Evolutionary conservation across 1,140 invertebrate species (phyloP), one percentile per base, ranked within the genome.

Genomic region (Sipha flava): DNA sequence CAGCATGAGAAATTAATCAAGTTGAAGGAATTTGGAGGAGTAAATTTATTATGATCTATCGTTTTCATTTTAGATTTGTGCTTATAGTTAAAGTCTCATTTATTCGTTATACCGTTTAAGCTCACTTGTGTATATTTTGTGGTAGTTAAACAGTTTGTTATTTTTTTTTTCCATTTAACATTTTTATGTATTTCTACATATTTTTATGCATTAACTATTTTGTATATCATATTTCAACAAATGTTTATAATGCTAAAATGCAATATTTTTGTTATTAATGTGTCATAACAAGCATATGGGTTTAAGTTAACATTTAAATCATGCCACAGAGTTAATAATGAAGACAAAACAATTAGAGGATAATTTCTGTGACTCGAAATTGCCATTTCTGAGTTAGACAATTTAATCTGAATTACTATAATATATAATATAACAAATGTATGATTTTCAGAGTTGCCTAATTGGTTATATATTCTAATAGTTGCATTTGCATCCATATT

Each of bases 401-500:
- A 5, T 10, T 23, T 45, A 40, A 37, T 34, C 0, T 37, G 16
- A 75, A 34, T n/a, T n/a, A n/a, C n/a, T n/a, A n/a, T n/a, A n/a
- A n/a, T n/a, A n/a, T n/a, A 21, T 18, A 73, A 31, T 37, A 14
- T 37, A 34, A 23, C 21, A 4, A 6, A 75, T 54, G 0, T 52
- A 16, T 57, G 10, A 26, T 80, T 66, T 64, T 0, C 62, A 80
- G 79, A 29, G 1, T 68, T 68, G 29, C 31, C 79, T n/a, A 23
- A 40, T 21, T 66, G 79, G 57, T 29, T 31, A 7, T 80, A 62
- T n/a, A 26, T 77, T 26, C 16, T 80, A 21, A 54, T 75, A 23
- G 72, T 82, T 26, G 82, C 79, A 26, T 45, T 81, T 9, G 14
- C 81, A 29, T 80, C 80, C 12, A 37, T 79, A 43, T 16, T 68